Percentiles rank a stretch among this genome's conserved stretches.
phyloP scores from a whole-genome alignment of 1,140 invertebrate genomes.

The Stratiolaelaps scimitus region DNA sequence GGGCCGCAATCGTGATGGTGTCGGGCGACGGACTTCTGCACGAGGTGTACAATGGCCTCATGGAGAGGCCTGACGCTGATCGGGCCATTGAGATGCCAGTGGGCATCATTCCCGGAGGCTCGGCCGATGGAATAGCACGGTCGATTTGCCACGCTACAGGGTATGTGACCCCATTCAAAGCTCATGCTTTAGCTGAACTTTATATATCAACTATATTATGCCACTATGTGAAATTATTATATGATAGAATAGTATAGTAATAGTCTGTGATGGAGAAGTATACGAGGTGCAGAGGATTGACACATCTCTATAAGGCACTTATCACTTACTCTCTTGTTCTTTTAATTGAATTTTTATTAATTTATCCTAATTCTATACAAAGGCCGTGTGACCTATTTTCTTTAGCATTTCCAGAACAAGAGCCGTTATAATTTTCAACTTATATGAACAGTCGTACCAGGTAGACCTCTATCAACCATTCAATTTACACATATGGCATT shows the following conservation, averaged over 20 bases:
- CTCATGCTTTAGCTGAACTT: slow-evolving; percentile 12
- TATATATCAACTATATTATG: background rate
- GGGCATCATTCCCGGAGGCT: slow-evolving; percentile 81
- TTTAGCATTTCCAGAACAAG: too few species aligned
- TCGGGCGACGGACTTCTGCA: slow-evolving; percentile 88
- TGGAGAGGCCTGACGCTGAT: slow-evolving; percentile 71
- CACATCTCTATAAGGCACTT: too few species aligned
- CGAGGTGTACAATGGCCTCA: slow-evolving; percentile 80
- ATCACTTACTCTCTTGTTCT: too few species aligned
- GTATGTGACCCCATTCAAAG: slow-evolving; percentile 37
- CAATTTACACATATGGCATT: slow-evolving; percentile 37
- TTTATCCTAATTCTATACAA: background rate
- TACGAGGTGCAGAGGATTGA: too few species aligned
- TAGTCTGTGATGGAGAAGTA: too few species aligned
- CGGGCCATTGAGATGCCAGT: slow-evolving; percentile 63
- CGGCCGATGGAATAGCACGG: slow-evolving; percentile 82
- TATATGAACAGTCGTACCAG: too few species aligned
- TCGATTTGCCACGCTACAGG: slow-evolving; percentile 51
- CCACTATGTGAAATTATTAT: too few species aligned
- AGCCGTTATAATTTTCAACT: too few species aligned
- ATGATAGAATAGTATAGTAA: too few species aligned
- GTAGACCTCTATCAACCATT: too few species aligned
- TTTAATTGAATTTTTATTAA: too few species aligned
- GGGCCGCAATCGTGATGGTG: slow-evolving; percentile 63
- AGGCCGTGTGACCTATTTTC: background rate